These are phyloP conservation scores for Phylloscopus trochiloides DNA, from an alignment of 2,113 vertebrate genomes.

Conservation along the genomic window DNA sequence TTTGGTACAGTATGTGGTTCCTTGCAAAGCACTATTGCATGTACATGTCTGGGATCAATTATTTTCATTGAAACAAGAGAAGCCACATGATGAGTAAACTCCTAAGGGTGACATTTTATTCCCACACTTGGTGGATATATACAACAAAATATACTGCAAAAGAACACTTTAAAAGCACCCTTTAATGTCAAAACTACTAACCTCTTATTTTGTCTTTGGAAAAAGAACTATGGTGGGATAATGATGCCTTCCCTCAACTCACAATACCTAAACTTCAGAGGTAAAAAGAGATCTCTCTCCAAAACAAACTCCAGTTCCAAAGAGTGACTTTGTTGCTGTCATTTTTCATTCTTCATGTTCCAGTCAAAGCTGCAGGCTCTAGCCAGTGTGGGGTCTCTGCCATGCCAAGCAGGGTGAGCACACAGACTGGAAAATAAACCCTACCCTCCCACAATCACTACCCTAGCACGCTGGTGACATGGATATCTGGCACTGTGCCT, in stretches of 20 bases:
- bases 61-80: slow-evolving; percentile 27
- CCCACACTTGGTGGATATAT: not conserved
- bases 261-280: not conserved
- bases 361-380: not conserved
- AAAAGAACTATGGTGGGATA: not conserved
- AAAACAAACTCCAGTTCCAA: not conserved
- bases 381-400: rapidly evolving
- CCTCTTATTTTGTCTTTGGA: not conserved
- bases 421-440: not conserved
- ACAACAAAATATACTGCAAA: not conserved
- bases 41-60: slow-evolving; percentile 18
- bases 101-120: not conserved
- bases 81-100: not conserved
- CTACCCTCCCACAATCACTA: not conserved
- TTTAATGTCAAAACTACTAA: not conserved
- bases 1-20: not conserved
- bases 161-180: not conserved
- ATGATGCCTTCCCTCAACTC: not conserved
- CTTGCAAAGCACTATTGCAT: not conserved
- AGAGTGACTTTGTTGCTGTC: not conserved
- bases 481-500: not conserved
- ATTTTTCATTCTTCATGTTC: not conserved
- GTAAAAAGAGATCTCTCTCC: not conserved
- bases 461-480: not conserved
- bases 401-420: not conserved